These are phyloP conservation scores for Dromaius novaehollandiae DNA, from an alignment of 2,113 vertebrate genomes.

Conservation along the genomic window DNA sequence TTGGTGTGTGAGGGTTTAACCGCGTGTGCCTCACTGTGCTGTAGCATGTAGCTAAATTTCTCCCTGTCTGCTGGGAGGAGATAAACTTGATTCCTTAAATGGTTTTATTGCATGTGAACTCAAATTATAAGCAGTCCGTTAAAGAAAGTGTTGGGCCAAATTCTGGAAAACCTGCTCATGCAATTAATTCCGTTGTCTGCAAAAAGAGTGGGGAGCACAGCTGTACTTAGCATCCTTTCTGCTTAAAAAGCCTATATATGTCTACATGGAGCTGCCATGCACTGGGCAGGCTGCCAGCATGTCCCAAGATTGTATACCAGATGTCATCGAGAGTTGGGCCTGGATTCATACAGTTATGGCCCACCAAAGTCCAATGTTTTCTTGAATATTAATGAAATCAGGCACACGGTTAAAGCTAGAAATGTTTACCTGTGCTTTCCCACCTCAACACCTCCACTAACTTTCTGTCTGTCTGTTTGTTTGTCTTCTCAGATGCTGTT, in stretches of 20 bases:
- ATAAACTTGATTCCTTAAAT: rapidly evolving
- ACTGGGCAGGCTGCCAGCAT: neutral
- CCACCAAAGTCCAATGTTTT: neutral
- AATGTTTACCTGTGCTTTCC: neutral
- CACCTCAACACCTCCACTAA: neutral
- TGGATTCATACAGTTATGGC: neutral
- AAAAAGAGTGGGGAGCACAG: neutral
- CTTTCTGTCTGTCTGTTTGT: too few species aligned
- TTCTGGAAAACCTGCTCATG: neutral
- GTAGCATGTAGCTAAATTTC: neutral
- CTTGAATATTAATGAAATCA: neutral
- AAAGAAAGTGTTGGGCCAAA: neutral
- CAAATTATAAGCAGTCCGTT: rapidly evolving
- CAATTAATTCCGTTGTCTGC: neutral
- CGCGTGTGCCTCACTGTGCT: neutral
- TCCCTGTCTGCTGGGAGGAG: neutral
- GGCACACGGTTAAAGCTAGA: neutral
- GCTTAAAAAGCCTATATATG: neutral
- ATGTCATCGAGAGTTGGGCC: neutral
- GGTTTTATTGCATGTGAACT: neutral
- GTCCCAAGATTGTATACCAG: neutral
- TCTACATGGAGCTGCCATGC: neutral
- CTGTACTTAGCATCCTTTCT: neutral
- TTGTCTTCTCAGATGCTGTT: too few species aligned
- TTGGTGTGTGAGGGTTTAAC: neutral